Evolutionary conservation across 2,888 invertebrate genomes (phyloP).

Genomic region (Empis livida): DNA sequence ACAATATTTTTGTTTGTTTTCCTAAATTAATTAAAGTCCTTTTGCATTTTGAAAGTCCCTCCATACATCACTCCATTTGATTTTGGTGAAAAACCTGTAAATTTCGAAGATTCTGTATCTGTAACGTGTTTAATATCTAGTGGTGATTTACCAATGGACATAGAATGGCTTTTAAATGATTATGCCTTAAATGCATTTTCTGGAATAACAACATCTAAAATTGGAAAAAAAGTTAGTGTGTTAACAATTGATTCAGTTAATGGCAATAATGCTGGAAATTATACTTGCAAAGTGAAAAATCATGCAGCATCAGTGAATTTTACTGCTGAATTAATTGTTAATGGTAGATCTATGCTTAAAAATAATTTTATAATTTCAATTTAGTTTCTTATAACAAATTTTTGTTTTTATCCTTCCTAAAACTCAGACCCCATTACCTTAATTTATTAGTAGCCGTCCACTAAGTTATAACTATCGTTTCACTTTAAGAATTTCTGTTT

Average conservation of each 20-base stretch:
- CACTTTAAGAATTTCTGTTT: too few relatives aligned
- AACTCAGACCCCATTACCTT: too few relatives aligned
- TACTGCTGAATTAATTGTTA: conserved; percentile 50
- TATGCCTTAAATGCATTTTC: conserved; percentile 37
- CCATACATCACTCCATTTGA: conserved; percentile 58
- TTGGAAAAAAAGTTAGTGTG: conserved; percentile 43
- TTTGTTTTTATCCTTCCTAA: too few relatives aligned
- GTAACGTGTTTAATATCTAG: conserved; percentile 48
- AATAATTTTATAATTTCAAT: too few relatives aligned
- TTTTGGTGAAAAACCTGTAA: conserved; percentile 48
- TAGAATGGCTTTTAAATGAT: conserved; percentile 58
- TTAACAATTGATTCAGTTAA: conserved; percentile 51
- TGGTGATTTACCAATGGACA: conserved; percentile 57
- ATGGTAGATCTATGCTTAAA: conserved; percentile 38
- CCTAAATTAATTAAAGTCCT: too few relatives aligned
- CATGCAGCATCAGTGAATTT: conserved; percentile 49
- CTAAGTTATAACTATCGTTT: too few relatives aligned
- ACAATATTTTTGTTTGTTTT: not conserved
- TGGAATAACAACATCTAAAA: conserved; percentile 27
- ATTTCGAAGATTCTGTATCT: conserved; percentile 48
- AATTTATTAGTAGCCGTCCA: too few relatives aligned
- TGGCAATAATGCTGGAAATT: conserved; percentile 48
- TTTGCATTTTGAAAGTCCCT: conserved; percentile 40
- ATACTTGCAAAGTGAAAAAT: conserved; percentile 53
- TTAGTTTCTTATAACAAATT: too few relatives aligned